phyloP scores from a whole-genome alignment of 2,797 vertebrate species.

The Poecile montanus region DNA sequence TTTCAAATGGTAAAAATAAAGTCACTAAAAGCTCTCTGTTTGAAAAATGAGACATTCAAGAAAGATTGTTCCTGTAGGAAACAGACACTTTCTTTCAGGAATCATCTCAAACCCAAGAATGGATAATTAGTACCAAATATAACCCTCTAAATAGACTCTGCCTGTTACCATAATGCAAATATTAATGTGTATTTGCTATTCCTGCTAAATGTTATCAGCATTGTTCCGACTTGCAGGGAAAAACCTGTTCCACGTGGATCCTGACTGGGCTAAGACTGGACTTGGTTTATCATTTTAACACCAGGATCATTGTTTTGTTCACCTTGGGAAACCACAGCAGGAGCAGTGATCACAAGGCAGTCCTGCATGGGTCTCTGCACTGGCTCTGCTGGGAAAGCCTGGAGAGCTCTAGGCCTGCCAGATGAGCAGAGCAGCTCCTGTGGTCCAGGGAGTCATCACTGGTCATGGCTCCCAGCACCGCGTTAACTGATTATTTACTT shows the following conservation, averaged over 20 bases:
- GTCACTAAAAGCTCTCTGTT: neutral
- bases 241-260: conserved; percentile 30
- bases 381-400: neutral
- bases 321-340: neutral
- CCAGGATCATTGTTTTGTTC: conserved; percentile 8
- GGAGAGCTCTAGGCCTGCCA: rapidly evolving
- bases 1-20: conserved; percentile 27
- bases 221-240: conserved; percentile 40
- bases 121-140: conserved; percentile 28
- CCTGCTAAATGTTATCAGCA: conserved; percentile 59
- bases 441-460: neutral
- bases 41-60: neutral
- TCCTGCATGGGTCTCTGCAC: neutral
- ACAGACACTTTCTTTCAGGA: neutral
- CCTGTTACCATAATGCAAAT: conserved; percentile 59
- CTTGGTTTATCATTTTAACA: conserved; percentile 39
- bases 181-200: conserved; percentile 28
- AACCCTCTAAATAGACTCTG: conserved; percentile 26
- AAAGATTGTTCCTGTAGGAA: neutral
- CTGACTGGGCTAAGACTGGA: neutral
- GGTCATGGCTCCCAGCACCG: neutral
- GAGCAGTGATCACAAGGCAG: neutral
- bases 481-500: rapidly evolving
- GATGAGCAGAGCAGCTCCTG: neutral
- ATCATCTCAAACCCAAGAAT: neutral